Evolutionary conservation across 1,140 invertebrate genomes (phyloP).

Genomic region (Panagrolaimus sp.): DNA sequence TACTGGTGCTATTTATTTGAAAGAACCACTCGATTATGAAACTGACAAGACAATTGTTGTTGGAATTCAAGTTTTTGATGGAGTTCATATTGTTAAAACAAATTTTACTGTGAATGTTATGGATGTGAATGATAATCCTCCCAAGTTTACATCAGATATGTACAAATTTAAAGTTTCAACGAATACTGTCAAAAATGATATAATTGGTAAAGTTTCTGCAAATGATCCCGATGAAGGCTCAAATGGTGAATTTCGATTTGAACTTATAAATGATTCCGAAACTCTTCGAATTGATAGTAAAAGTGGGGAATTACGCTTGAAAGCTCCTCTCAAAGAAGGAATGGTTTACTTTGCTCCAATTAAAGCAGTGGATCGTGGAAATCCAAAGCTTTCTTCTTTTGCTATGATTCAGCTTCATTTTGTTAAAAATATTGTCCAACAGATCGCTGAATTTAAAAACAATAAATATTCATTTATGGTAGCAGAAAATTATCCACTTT

Average conservation of each 20-base stretch:
- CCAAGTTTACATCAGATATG: conserved; percentile 58
- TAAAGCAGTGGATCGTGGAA: conserved; percentile 25
- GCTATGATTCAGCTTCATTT: conserved; percentile 9
- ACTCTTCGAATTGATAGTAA: conserved; percentile 9
- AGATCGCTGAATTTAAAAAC: background rate
- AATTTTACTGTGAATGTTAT: conserved; percentile 68
- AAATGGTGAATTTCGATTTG: conserved; percentile 52
- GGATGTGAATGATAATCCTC: conserved; percentile 77
- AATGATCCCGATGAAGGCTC: conserved; percentile 47
- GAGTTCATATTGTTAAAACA: conserved; percentile 19
- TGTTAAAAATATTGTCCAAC: conserved; percentile 11
- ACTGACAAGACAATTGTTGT: conserved; percentile 17
- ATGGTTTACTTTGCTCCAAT: conserved; percentile 20
- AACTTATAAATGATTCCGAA: conserved; percentile 7
- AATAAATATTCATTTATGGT: conserved; percentile 16
- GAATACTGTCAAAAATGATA: conserved; percentile 59
- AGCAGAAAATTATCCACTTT: conserved; percentile 20
- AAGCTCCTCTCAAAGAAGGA: background rate
- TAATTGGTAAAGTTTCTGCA: conserved; percentile 53
- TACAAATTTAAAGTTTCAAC: conserved; percentile 55
- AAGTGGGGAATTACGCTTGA: background rate
- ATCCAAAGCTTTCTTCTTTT: conserved; percentile 19
- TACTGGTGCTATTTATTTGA: conserved; percentile 27
- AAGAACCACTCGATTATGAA: conserved; percentile 29
- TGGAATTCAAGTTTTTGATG: conserved; percentile 36